These are phyloP conservation scores for Muschampia plurimacula DNA, from an alignment of 2,888 invertebrate species.

Conservation along the genomic window DNA sequence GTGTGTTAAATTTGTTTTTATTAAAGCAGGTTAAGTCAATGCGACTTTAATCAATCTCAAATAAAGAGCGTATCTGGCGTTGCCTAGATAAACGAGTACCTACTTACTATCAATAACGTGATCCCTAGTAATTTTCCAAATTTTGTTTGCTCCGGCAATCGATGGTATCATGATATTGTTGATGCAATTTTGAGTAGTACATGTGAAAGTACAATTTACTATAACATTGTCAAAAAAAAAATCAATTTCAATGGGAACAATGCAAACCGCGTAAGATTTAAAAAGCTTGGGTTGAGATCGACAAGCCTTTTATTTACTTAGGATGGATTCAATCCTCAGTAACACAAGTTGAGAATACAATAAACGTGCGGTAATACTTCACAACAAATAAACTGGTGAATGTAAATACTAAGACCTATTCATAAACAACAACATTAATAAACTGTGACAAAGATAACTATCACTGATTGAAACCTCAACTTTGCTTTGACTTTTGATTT, in stretches of 20 bases:
- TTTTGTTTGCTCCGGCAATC: background rate
- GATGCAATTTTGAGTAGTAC: background rate
- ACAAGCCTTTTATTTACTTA: background rate
- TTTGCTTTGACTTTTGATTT: too few relatives aligned
- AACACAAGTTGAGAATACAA: background rate
- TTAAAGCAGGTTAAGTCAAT: constrained; percentile 9
- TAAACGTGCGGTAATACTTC: background rate
- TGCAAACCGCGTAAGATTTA: background rate
- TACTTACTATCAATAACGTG: too few relatives aligned
- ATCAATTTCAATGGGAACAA: background rate
- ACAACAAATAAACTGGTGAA: background rate
- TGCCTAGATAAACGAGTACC: too few relatives aligned
- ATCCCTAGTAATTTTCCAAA: too few relatives aligned
- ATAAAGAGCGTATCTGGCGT: background rate
- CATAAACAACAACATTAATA: too few relatives aligned
- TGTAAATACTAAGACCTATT: too few relatives aligned
- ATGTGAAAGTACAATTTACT: background rate
- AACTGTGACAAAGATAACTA: too few relatives aligned
- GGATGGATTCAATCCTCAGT: background rate
- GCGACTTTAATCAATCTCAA: background rate
- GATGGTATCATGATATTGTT: background rate
- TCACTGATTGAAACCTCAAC: too few relatives aligned
- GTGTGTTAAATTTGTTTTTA: constrained; percentile 16
- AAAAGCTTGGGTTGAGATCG: background rate
- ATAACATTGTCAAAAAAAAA: background rate